phyloP scores from a whole-genome alignment of 2,888 invertebrate species.

The Seladonia tumulorum region DNA sequence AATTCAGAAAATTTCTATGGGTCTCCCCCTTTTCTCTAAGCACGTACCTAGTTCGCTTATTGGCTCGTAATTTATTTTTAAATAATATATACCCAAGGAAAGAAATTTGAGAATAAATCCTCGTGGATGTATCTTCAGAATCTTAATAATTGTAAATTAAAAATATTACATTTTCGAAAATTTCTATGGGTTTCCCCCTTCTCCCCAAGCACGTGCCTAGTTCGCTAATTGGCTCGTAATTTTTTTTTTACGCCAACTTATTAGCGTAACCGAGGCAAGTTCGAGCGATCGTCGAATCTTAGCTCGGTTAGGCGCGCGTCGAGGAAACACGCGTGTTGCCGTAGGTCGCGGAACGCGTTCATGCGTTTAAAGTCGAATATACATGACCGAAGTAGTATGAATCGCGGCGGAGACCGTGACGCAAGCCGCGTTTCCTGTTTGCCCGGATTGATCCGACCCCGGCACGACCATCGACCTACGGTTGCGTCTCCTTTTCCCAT shows the following conservation, averaged over 20 bases:
- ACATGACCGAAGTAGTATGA: slow-evolving; percentile 26
- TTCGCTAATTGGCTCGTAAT: not conserved
- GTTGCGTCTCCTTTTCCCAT: slow-evolving; percentile 50
- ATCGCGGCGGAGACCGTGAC: slow-evolving; percentile 61
- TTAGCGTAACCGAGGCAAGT: too few species aligned
- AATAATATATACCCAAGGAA: too few species aligned
- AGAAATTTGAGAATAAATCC: too few species aligned
- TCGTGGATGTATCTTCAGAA: too few species aligned
- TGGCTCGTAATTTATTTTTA: too few species aligned
- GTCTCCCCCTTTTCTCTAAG: not conserved
- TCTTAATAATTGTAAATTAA: too few species aligned
- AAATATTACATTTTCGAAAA: too few species aligned
- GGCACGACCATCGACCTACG: slow-evolving; percentile 53
- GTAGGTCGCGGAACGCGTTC: slow-evolving; percentile 11
- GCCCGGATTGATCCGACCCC: slow-evolving; percentile 63
- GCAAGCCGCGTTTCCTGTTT: slow-evolving; percentile 73
- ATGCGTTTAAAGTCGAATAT: slow-evolving; percentile 6
- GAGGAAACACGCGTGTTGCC: not conserved
- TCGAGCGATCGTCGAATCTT: not conserved
- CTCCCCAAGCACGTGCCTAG: not conserved
- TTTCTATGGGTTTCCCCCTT: not conserved
- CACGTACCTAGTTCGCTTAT: not conserved
- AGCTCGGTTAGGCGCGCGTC: not conserved
- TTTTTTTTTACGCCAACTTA: too few species aligned
- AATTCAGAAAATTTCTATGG: too few species aligned